phyloP scores from a whole-genome alignment of 2,888 invertebrate genomes.

The Idaea dimidiata region DNA sequence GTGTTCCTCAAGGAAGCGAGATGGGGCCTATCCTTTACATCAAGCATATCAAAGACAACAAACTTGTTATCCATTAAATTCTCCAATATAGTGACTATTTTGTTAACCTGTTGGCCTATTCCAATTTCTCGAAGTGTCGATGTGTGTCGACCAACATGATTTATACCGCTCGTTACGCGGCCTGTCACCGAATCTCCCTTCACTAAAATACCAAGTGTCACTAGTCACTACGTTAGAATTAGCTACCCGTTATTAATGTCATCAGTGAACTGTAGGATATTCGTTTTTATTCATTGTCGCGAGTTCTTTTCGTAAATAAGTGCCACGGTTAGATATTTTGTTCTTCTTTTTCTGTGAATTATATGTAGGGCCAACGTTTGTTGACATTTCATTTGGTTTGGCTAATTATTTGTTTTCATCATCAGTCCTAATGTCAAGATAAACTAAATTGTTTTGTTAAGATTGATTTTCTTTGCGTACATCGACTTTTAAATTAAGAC shows the following conservation, averaged over 20 bases:
- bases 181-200: constrained; percentile 12
- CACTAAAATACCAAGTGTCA: background rate
- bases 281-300: constrained; percentile 15
- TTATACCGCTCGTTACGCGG: constrained; percentile 22
- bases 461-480: background rate
- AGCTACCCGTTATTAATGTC: constrained; percentile 10
- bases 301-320: constrained; percentile 1
- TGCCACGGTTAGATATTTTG: background rate
- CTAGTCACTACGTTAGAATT: background rate
- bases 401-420: constrained; percentile 1
- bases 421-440: background rate
- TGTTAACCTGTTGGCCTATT: constrained; percentile 1
- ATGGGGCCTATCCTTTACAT: background rate
- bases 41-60: too few relatives aligned
- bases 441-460: background rate
- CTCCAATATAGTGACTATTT: background rate
- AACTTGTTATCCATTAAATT: background rate
- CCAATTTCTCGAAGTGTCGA: constrained; percentile 16
- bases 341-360: background rate
- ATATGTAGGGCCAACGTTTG: background rate
- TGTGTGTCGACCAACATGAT: constrained; percentile 28
- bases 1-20: background rate
- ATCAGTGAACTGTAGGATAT: constrained; percentile 13
- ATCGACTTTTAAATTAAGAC: background rate
- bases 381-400: background rate